phyloP scores from a whole-genome alignment of 92 coral and sea anemone genomes.

The Phymanthus crucifer region DNA sequence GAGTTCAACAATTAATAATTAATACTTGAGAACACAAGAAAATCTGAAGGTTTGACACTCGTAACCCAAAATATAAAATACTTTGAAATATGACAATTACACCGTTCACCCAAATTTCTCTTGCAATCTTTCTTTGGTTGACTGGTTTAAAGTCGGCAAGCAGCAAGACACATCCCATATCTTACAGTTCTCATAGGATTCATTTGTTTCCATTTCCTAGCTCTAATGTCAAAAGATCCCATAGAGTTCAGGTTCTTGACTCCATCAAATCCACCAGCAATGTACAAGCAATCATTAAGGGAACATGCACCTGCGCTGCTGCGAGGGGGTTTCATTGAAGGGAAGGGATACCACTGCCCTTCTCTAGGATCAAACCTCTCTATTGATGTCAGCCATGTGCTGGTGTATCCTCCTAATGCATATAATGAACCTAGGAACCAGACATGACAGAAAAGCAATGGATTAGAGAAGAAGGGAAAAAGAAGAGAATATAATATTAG shows the following conservation, averaged over 20 bases:
- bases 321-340: conserved; percentile 58
- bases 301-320: conserved; percentile 69
- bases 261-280: conserved; percentile 79
- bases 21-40: too few species aligned
- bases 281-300: conserved; percentile 49
- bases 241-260: conserved; percentile 64
- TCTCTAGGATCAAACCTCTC: conserved; percentile 86
- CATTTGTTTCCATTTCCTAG: conserved; percentile 59
- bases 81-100: too few species aligned
- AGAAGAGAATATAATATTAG: neutral
- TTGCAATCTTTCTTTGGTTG: too few species aligned
- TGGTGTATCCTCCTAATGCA: conserved; percentile 75
- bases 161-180: conserved; percentile 71
- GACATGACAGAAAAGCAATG: neutral
- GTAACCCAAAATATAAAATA: too few species aligned
- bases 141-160: conserved; percentile 21
- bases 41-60: too few species aligned
- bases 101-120: too few species aligned
- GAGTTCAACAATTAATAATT: too few species aligned
- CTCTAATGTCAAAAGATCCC: conserved; percentile 57
- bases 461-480: neutral
- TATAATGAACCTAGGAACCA: conserved; percentile 54
- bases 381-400: conserved; percentile 57
- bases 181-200: conserved; percentile 68
- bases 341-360: conserved; percentile 60